Percentiles rank a stretch among this genome's conserved stretches.
Evolutionary conservation across 2,797 vertebrate species (phyloP).

Genomic region (Todus mexicanus): DNA sequence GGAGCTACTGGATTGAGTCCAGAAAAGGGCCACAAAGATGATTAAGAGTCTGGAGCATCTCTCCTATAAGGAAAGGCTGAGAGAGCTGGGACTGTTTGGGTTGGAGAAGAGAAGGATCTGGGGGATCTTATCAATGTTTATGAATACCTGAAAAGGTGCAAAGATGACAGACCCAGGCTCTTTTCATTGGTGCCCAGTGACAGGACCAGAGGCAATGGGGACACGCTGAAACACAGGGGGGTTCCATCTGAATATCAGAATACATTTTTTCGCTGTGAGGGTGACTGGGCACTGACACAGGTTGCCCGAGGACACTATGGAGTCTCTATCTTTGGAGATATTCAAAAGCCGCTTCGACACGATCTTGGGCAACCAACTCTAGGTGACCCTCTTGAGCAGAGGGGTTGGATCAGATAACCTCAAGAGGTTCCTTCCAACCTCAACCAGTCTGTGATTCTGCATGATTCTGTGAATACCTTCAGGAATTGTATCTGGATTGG

Average conservation of each 20-base stretch:
- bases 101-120: too few relatives aligned
- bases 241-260: background rate
- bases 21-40: too few relatives aligned
- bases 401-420: background rate
- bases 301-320: background rate
- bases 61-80: too few relatives aligned
- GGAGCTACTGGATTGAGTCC: too few relatives aligned
- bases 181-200: too few relatives aligned
- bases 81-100: too few relatives aligned
- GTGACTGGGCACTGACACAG: background rate
- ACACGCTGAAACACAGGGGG: background rate
- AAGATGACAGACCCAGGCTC: too few relatives aligned
- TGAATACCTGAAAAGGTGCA: too few relatives aligned
- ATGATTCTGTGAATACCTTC: background rate
- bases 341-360: rapidly evolving
- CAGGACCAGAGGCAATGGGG: too few relatives aligned
- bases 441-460: background rate
- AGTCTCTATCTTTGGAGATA: background rate
- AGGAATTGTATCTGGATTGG: background rate
- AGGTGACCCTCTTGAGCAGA: background rate
- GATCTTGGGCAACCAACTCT: rapidly evolving
- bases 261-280: too few relatives aligned
- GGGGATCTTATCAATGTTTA: too few relatives aligned
- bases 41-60: too few relatives aligned
- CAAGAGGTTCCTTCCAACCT: background rate